These are phyloP conservation scores for Phenacoccus solenopsis DNA, from an alignment of 1,140 invertebrate species.

Conservation along the genomic window DNA sequence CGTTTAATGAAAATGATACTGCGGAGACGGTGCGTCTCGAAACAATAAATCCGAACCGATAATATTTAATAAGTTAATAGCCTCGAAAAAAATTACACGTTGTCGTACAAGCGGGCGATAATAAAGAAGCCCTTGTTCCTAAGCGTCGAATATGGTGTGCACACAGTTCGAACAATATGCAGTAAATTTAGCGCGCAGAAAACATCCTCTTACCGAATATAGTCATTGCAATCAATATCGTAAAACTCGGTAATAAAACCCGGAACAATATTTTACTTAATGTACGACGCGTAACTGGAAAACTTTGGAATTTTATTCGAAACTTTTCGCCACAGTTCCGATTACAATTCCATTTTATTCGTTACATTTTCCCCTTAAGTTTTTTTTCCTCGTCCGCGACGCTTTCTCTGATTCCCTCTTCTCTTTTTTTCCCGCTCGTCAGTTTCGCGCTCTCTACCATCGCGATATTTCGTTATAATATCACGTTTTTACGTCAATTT, in stretches of 20 bases:
- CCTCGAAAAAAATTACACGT: neutral
- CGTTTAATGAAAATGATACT: neutral
- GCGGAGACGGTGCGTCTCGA: neutral
- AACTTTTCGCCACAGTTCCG: neutral
- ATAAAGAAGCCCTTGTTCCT: neutral
- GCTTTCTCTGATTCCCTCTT: no score
- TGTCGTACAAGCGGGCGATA: neutral
- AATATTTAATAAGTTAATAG: neutral
- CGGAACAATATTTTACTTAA: neutral
- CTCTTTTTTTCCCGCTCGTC: no score
- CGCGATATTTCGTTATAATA: neutral
- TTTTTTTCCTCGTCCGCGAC: no score
- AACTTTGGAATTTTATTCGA: neutral
- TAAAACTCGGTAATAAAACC: conserved; percentile 2
- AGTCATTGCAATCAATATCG: neutral
- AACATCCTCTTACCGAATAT: neutral
- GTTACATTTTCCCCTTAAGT: neutral
- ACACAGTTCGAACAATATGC: neutral
- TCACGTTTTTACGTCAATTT: neutral
- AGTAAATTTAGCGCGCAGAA: neutral
- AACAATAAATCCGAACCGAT: neutral
- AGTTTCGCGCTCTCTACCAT: neutral
- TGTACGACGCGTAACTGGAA: neutral
- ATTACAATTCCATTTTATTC: neutral
- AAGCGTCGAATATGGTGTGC: no score